Evolutionary conservation across 2,797 vertebrate genomes (phyloP).

Genomic region (Enteromius fasciolatus): DNA sequence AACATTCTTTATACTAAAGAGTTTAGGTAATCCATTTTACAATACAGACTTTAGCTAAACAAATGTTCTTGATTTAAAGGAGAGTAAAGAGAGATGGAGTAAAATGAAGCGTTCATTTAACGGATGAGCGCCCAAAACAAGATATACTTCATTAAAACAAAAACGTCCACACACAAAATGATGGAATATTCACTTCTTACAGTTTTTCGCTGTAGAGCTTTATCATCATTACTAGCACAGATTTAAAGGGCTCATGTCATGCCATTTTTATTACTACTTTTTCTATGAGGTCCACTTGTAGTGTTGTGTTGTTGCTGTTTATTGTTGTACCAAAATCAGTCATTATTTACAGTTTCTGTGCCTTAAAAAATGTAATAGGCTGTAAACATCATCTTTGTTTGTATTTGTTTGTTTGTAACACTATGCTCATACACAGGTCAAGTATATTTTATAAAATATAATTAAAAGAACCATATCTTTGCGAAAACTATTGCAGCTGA

Average conservation of each 20-base stretch:
- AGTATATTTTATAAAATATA: background rate
- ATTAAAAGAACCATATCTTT: background rate
- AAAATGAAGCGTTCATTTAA: background rate
- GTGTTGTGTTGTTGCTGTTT: background rate
- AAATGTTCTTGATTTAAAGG: background rate
- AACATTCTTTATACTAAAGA: background rate
- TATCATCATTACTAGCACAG: constrained; percentile 6
- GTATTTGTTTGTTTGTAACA: background rate
- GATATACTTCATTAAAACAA: constrained; percentile 43
- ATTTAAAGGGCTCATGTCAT: constrained; percentile 20
- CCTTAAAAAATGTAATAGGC: background rate
- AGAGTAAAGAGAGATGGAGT: background rate
- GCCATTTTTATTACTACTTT: background rate
- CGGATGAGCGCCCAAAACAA: constrained; percentile 46
- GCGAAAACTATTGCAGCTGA: background rate
- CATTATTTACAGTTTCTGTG: background rate
- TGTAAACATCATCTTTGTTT: background rate
- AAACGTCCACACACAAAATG: constrained; percentile 5
- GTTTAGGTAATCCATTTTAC: background rate
- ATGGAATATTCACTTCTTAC: background rate
- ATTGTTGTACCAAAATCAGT: background rate
- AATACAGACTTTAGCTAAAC: background rate
- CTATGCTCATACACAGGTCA: background rate
- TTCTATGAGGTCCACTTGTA: background rate
- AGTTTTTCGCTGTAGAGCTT: background rate